Evolutionary conservation across 2,113 vertebrate genomes (phyloP).

Genomic region (Odobenus rosmarus): DNA sequence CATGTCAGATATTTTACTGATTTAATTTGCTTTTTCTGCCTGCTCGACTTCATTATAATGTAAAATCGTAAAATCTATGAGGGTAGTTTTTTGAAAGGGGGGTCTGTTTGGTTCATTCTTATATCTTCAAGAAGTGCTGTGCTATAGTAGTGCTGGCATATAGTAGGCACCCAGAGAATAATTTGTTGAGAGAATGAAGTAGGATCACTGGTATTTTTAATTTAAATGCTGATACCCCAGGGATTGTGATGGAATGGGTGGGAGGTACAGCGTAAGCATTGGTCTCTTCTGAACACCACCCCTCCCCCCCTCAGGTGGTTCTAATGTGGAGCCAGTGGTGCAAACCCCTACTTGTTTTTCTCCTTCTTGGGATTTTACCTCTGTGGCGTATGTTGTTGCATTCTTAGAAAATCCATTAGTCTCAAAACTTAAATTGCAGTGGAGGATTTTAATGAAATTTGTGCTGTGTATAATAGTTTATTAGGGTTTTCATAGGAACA

Average conservation of each 20-base stretch:
- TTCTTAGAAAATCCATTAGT: constrained; percentile 67
- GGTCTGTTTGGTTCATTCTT: neutral
- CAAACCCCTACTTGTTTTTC: constrained; percentile 13
- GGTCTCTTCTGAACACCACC: neutral
- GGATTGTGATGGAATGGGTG: constrained; percentile 51
- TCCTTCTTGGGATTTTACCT: constrained; percentile 27
- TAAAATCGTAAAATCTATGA: neutral
- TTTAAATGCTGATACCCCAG: neutral
- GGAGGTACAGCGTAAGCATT: neutral
- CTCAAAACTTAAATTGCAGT: constrained; percentile 41
- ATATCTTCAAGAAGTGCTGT: neutral
- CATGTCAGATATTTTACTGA: neutral
- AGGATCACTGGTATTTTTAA: constrained; percentile 59
- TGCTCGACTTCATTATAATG: neutral
- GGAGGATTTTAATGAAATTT: constrained; percentile 51
- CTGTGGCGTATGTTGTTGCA: constrained; percentile 1
- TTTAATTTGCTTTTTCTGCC: constrained; percentile 42
- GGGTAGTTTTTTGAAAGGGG: neutral
- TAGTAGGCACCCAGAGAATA: neutral
- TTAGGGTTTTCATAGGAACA: constrained; percentile 29
- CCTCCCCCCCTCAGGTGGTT: neutral
- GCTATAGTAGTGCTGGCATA: neutral
- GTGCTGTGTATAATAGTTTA: neutral
- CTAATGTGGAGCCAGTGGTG: neutral
- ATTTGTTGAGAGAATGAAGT: constrained; percentile 43